Evolutionary conservation across 2,888 invertebrate genomes (phyloP).

Genomic region (Trachelus troglodyta): DNA sequence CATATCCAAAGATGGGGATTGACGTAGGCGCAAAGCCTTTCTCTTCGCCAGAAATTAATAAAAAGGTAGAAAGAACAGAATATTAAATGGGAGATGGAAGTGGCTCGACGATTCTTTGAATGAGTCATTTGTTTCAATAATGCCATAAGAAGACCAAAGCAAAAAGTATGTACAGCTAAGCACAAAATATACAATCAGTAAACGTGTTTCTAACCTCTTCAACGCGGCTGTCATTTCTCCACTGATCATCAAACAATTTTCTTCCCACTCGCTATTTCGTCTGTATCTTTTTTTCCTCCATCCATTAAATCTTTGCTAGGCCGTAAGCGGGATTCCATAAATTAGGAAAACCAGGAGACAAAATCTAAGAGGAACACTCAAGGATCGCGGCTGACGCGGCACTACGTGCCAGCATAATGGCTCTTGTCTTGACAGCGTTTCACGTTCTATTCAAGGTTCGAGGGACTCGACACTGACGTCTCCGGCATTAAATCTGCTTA

Average conservation of each 20-base stretch:
- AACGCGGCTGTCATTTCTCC: not conserved
- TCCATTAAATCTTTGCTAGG: not conserved
- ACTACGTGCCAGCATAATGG: conserved; percentile 61
- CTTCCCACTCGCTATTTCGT: not conserved
- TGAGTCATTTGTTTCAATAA: not conserved
- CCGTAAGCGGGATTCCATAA: conserved; percentile 4
- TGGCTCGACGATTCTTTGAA: not conserved
- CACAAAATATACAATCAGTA: not conserved
- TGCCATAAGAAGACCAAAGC: not conserved
- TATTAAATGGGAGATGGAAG: not conserved
- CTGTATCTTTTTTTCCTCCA: not conserved
- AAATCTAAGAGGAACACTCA: conserved; percentile 44
- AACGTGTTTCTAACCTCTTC: not conserved
- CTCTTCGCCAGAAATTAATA: not conserved
- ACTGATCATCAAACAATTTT: not conserved
- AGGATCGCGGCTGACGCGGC: conserved; percentile 57
- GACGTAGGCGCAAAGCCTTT: not conserved
- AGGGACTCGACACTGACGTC: conserved; percentile 31
- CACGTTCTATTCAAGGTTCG: conserved; percentile 49
- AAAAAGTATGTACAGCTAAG: not conserved
- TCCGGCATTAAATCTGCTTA: conserved; percentile 45
- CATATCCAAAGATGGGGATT: not conserved
- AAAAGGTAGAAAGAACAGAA: not conserved
- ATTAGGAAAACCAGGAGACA: conserved; percentile 7
- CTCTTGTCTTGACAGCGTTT: conserved; percentile 51